Conservation (phyloP, 2,113 vertebrate genomes). For the Salvelinus fontinalis region DNA sequence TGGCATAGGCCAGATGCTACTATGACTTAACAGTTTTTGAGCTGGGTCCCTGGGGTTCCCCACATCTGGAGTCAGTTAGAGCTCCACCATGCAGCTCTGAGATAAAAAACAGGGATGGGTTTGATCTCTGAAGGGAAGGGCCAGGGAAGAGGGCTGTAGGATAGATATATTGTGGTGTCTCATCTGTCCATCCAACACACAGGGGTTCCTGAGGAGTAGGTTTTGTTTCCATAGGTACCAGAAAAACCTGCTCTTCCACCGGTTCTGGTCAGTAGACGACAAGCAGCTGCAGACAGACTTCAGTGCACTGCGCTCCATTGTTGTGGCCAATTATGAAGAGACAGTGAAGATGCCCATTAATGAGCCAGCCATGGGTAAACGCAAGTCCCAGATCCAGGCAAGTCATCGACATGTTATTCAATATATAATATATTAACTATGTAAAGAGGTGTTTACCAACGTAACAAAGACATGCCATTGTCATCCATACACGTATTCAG, state of each 20-base stretch:
- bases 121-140: constrained; percentile 36
- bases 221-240: constrained; percentile 80
- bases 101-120: constrained; percentile 16
- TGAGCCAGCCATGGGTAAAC: constrained; percentile 85
- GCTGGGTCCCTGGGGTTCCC: constrained; percentile 4
- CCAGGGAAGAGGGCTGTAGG: not conserved
- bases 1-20: constrained; percentile 24
- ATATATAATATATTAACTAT: not conserved
- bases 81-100: constrained; percentile 1
- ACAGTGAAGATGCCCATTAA: constrained; percentile 98
- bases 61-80: constrained; percentile 71
- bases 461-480: not conserved
- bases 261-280: constrained; percentile 98
- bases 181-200: not conserved
- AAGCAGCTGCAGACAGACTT: constrained; percentile 92
- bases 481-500: not conserved
- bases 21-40: constrained; percentile 64
- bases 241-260: constrained; percentile 90
- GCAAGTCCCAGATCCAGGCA: constrained; percentile 95
- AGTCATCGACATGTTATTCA: not conserved
- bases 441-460: not conserved
- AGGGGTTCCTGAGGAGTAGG: not conserved
- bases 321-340: constrained; percentile 92
- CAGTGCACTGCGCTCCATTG: constrained; percentile 91
- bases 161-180: not conserved